These are phyloP conservation scores for Drosophila parthenogenetica DNA, from an alignment of 2,888 invertebrate species.

Conservation along the genomic window DNA sequence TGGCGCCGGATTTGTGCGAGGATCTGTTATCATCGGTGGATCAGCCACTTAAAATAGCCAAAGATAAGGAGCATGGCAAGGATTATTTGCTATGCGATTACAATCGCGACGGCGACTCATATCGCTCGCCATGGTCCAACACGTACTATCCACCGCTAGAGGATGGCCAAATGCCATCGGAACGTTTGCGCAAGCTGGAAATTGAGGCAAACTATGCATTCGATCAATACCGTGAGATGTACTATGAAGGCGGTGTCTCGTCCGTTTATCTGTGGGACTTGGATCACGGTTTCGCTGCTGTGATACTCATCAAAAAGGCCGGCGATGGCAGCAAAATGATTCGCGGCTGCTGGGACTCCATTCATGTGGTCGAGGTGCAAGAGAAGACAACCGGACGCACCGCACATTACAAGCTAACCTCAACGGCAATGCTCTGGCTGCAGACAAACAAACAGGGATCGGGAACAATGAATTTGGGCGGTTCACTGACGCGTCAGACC, in stretches of 20 bases:
- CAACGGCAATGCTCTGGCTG: slow-evolving; percentile 99
- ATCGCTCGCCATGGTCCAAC: slow-evolving; percentile 99
- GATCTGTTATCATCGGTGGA: slow-evolving; percentile 98
- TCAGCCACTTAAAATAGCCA: slow-evolving; percentile 98
- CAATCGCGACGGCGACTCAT: slow-evolving; percentile 99
- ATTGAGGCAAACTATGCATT: slow-evolving; percentile 99
- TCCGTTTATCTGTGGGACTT: slow-evolving; percentile 99
- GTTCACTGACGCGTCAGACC: slow-evolving; percentile 98
- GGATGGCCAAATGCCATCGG: slow-evolving; percentile 99
- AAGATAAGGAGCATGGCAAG: slow-evolving; percentile 97
- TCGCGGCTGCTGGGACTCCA: slow-evolving; percentile 99
- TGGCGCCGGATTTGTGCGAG: slow-evolving; percentile 98
- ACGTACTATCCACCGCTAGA: slow-evolving; percentile 98
- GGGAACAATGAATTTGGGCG: slow-evolving; percentile 99
- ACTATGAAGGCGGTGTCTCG: slow-evolving; percentile 99
- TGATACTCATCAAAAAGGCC: slow-evolving; percentile 99
- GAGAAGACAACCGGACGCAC: slow-evolving; percentile 97
- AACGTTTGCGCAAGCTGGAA: slow-evolving; percentile 96
- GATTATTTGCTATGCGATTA: slow-evolving; percentile 99
- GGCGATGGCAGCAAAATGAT: slow-evolving; percentile 99
- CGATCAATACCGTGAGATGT: slow-evolving; percentile 99
- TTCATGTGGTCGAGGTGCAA: slow-evolving; percentile 99
- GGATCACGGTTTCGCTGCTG: slow-evolving; percentile 99
- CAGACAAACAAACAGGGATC: slow-evolving; percentile 98
- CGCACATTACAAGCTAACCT: slow-evolving; percentile 99